Evolutionary conservation across 2,888 invertebrate species (phyloP), one percentile per base, ranked within the genome.

Genomic region (Crocallis elinguaria): DNA sequence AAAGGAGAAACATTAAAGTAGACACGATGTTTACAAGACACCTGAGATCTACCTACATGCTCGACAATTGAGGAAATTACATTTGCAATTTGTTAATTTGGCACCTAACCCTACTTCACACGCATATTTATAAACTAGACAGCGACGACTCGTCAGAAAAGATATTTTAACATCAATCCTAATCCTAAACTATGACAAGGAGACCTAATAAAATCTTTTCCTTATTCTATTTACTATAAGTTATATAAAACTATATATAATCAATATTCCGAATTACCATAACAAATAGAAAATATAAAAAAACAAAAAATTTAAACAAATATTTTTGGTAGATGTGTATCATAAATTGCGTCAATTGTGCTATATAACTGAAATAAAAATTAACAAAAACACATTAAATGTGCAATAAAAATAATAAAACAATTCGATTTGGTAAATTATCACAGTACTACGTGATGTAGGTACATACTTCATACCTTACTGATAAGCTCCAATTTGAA

Each of bases 291-390:
- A 38, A 32, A 30, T 21, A 39, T 27, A 35, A 9, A 21, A 29
- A 32, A 36, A 59, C 16, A 3, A 41, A 38, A 62, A 66, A 61
- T 61, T 48, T 59, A 75, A 72, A n/a, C n/a, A n/a, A 64, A 73
- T 60, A 63, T 76, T 79, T 80, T 81, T 82, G 81, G 81, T 68
- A 69, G 58, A 65, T 55, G 29, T 50, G 49, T 53, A 48, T 56
- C 60, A 62, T 42, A 59, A 49, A 56, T 44, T 36, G 57, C 49
- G 39, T 14, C 30, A 50, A 65, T 59, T 36, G 11, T 35, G 29
- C 25, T 1, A 36, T 49, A 57, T 25, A 62, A 36, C 21, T 13
- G 37, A 19, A 17, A 42, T 43, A 62, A 64, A 62, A 57, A 29
- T 49, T 52, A 58, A 63, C 13, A 66, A 43, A 17, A 59, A 59